phyloP scores from a whole-genome alignment of 2,888 invertebrate species.

The Campopleginae sp. region DNA sequence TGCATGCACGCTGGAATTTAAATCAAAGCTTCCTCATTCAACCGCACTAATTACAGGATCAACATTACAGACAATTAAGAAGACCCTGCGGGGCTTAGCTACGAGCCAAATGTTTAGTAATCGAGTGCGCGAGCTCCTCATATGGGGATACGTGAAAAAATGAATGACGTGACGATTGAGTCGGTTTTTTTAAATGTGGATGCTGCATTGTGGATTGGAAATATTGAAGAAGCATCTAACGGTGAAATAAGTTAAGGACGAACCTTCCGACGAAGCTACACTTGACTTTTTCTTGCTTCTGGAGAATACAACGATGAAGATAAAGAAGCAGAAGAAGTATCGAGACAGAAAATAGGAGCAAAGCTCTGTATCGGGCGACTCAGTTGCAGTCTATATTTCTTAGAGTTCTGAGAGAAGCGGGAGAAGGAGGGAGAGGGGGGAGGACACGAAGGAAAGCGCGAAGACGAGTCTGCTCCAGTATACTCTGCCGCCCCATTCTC shows the following conservation, averaged over 20 bases:
- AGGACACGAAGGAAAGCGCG: conserved; percentile 68
- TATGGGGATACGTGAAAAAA: too few relatives aligned
- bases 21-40: neutral
- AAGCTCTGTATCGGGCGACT: conserved; percentile 49
- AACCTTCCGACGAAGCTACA: conserved; percentile 35
- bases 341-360: conserved; percentile 51
- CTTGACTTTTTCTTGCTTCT: conserved; percentile 19
- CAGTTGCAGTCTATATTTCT: conserved; percentile 41
- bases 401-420: conserved; percentile 42
- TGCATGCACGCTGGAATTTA: neutral
- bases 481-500: conserved; percentile 24
- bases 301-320: conserved; percentile 22
- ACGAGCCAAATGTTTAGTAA: neutral
- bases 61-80: conserved; percentile 3
- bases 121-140: neutral
- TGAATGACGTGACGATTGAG: neutral
- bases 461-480: conserved; percentile 69
- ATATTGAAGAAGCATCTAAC: conserved; percentile 1
- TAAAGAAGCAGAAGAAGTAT: conserved; percentile 43
- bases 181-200: neutral
- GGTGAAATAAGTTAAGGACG: conserved; percentile 15
- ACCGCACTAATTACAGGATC: neutral
- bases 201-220: neutral
- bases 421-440: conserved; percentile 69
- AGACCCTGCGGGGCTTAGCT: neutral